Conservation (phyloP, 2,888 invertebrate species). For the Andrena flavipes region DNA sequence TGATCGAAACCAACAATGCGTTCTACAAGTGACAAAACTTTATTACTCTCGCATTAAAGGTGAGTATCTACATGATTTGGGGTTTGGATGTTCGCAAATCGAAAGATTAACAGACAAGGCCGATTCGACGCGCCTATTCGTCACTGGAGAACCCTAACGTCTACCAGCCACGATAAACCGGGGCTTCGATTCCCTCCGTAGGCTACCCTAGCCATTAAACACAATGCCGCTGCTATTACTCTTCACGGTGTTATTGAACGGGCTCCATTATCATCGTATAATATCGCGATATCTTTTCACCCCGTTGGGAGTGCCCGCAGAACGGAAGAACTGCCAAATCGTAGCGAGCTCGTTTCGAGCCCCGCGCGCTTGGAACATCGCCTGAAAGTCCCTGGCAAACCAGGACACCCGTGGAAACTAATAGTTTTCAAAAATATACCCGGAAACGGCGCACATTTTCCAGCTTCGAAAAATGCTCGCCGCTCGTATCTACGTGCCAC, state of each 20-base stretch:
- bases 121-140: slow-evolving; percentile 71
- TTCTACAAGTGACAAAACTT: neutral
- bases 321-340: slow-evolving; percentile 71
- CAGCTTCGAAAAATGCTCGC: neutral
- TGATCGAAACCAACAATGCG: neutral
- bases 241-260: slow-evolving; percentile 76
- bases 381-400: slow-evolving; percentile 62
- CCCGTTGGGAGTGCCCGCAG: slow-evolving; percentile 61
- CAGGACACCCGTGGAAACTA: slow-evolving; percentile 7
- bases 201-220: slow-evolving; percentile 75
- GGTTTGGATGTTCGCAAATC: slow-evolving; percentile 46
- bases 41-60: neutral
- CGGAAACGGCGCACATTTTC: neutral
- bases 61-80: slow-evolving; percentile 6
- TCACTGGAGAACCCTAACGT: slow-evolving; percentile 69
- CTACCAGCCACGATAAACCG: slow-evolving; percentile 64
- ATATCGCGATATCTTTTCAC: slow-evolving; percentile 77
- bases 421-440: slow-evolving; percentile 50
- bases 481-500: neutral
- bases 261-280: slow-evolving; percentile 76
- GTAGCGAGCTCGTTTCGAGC: slow-evolving; percentile 54
- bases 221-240: slow-evolving; percentile 76
- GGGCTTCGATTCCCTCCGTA: slow-evolving; percentile 71
- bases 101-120: slow-evolving; percentile 65
- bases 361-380: slow-evolving; percentile 60